Conservation (phyloP, 2,113 vertebrate genomes). For the Anthoscopus minutus region DNA sequence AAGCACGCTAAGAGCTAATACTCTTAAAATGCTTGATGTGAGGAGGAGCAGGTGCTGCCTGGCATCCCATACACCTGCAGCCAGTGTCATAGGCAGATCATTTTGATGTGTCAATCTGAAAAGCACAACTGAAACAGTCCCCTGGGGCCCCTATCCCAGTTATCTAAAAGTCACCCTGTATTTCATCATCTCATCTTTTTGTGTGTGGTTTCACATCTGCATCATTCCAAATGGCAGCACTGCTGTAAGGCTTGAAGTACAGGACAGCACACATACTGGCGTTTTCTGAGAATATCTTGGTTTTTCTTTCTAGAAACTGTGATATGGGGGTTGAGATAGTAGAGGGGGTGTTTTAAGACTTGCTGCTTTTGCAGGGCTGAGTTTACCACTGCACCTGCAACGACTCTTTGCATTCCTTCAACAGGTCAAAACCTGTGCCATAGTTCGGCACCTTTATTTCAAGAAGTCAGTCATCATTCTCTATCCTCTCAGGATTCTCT, state of each 20-base stretch:
- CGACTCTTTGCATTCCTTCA: not conserved
- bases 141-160: not conserved
- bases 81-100: rapidly evolving
- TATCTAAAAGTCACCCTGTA: not conserved
- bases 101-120: not conserved
- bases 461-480: not conserved
- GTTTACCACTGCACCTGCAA: not conserved
- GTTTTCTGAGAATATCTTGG: not conserved
- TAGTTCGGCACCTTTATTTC: not conserved
- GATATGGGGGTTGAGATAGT: not conserved
- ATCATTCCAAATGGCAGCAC: not conserved
- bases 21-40: not conserved
- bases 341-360: not conserved
- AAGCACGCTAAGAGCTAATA: not conserved
- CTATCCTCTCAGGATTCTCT: not conserved
- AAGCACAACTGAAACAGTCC: rapidly evolving
- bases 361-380: not conserved
- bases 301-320: not conserved
- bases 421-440: not conserved
- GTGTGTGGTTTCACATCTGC: not conserved
- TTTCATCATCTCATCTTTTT: not conserved
- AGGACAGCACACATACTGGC: not conserved
- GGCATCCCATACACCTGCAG: not conserved
- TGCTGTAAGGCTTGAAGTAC: not conserved
- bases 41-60: not conserved